Evolutionary conservation across 2,797 vertebrate genomes (phyloP).

Genomic region (Sciaenops ocellatus): DNA sequence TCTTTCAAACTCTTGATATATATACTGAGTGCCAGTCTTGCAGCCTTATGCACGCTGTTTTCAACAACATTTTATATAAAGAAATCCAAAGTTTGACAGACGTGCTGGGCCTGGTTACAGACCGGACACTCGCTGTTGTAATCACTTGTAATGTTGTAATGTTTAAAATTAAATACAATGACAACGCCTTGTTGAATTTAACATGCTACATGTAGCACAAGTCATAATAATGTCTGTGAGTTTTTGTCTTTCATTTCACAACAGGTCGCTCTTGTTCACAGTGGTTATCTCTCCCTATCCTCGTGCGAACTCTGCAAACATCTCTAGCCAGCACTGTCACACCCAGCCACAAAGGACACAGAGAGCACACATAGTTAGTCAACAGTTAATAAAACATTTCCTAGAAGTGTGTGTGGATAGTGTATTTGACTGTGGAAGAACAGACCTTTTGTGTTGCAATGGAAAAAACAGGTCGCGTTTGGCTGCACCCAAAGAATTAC

Average conservation of each 20-base stretch:
- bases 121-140: too few relatives aligned
- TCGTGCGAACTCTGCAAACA: constrained; percentile 33
- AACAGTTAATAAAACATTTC: constrained; percentile 7
- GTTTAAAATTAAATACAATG: too few relatives aligned
- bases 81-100: too few relatives aligned
- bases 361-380: constrained; percentile 18
- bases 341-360: neutral
- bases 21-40: too few relatives aligned
- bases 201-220: neutral
- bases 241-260: neutral
- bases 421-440: too few relatives aligned
- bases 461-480: neutral
- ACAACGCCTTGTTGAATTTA: neutral
- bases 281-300: neutral
- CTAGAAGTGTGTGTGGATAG: constrained; percentile 6
- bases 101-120: too few relatives aligned
- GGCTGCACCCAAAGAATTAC: neutral
- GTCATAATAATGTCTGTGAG: neutral
- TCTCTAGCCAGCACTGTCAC: neutral
- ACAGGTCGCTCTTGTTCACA: neutral
- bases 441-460: too few relatives aligned
- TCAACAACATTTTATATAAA: too few relatives aligned
- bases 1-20: too few relatives aligned
- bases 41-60: too few relatives aligned
- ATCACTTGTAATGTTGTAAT: too few relatives aligned